phyloP scores from a whole-genome alignment of 2,113 vertebrate genomes.

The Pedetes capensis region DNA sequence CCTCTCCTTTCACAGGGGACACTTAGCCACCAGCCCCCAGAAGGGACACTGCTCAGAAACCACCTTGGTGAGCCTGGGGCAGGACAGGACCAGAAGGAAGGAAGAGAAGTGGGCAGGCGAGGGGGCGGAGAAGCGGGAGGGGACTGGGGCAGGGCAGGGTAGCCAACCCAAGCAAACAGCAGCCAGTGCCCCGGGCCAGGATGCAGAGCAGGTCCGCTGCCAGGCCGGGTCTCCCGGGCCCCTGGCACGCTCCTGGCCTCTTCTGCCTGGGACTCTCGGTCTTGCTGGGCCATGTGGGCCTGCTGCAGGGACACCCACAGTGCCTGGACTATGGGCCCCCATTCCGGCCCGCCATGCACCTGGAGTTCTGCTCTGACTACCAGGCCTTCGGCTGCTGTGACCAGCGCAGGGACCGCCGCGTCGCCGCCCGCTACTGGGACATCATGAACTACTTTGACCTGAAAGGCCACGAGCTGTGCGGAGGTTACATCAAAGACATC shows the following conservation, averaged over 20 bases:
- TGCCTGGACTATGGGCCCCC: conserved; percentile 89
- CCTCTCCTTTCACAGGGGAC: background rate
- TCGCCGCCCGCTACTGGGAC: conserved; percentile 87
- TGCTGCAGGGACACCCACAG: conserved; percentile 86
- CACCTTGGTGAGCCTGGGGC: background rate
- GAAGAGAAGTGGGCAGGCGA: background rate
- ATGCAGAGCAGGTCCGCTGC: conserved; percentile 76
- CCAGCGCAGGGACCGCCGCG: conserved; percentile 82
- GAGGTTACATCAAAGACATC: conserved; percentile 86
- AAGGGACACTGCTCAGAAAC: background rate
- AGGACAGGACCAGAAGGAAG: background rate
- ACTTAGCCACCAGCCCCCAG: background rate
- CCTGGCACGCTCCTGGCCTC: background rate
- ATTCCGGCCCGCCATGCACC: conserved; percentile 84
- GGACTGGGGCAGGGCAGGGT: background rate
- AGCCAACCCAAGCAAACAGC: conserved; percentile 68
- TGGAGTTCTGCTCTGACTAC: conserved; percentile 89
- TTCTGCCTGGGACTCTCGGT: conserved; percentile 55
- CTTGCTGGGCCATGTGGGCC: conserved; percentile 56
- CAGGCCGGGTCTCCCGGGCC: background rate
- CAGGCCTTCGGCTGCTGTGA: conserved; percentile 90
- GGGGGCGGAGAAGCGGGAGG: background rate
- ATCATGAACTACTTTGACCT: conserved; percentile 84
- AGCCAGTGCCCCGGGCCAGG: conserved; percentile 50
- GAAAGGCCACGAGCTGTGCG: conserved; percentile 79